Conservation (phyloP, 1,140 invertebrate species). For the Drosophila nikananu region DNA sequence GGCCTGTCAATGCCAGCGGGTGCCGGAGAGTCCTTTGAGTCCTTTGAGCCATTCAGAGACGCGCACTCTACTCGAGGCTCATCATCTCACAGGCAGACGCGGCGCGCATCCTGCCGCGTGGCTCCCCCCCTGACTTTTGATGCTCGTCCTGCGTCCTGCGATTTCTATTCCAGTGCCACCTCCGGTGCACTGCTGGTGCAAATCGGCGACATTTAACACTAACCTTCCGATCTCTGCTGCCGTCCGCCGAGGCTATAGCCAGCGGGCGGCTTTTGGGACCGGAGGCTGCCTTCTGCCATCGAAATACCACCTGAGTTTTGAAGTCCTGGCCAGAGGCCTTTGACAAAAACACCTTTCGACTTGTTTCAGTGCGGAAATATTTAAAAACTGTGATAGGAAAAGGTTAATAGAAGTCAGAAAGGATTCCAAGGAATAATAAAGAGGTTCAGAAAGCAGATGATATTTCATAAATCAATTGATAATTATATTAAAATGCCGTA, state of each 20-base stretch:
- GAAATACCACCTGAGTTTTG: constrained; percentile 46
- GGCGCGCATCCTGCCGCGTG: constrained; percentile 62
- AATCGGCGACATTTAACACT: constrained; percentile 76
- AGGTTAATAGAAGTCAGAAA: background rate
- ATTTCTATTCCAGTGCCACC: constrained; percentile 35
- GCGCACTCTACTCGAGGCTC: constrained; percentile 51
- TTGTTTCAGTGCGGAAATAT: background rate
- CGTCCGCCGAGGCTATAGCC: no score
- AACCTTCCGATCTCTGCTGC: constrained; percentile 55
- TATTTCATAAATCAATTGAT: background rate
- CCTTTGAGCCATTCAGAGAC: constrained; percentile 14
- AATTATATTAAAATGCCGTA: background rate
- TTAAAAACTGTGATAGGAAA: background rate
- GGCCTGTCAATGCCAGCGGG: constrained; percentile 62
- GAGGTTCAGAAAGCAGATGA: background rate
- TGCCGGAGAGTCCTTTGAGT: constrained; percentile 35
- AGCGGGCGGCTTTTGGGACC: constrained; percentile 22
- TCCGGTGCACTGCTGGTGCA: constrained; percentile 77
- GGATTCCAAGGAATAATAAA: background rate
- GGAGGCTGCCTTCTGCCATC: constrained; percentile 33
- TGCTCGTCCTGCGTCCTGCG: background rate
- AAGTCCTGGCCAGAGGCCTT: background rate
- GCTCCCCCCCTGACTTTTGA: constrained; percentile 34
- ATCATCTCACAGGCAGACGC: constrained; percentile 49
- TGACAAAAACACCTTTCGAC: constrained; percentile 37